A percentile compares a stretch with the other conserved stretches of the same genome.
Conservation (phyloP, 2,888 invertebrate species). For the Pachliopta kotzebuea region DNA sequence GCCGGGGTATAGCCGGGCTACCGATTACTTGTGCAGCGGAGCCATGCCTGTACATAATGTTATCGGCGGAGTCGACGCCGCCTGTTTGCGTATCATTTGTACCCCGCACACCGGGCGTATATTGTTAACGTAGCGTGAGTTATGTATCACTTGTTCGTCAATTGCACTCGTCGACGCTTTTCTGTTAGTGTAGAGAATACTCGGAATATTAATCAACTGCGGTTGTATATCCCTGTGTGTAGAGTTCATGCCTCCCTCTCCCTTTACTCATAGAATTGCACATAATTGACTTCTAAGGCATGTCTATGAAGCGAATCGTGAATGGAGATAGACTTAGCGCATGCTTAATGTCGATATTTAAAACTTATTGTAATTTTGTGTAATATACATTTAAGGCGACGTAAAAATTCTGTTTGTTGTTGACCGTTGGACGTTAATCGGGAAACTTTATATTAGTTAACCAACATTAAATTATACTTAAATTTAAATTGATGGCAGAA, state of each 20-base stretch:
- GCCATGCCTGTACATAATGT: constrained; percentile 60
- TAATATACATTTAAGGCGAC: not conserved
- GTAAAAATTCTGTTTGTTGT: not conserved
- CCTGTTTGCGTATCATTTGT: constrained; percentile 60
- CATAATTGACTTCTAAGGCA: constrained; percentile 34
- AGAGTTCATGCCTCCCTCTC: constrained; percentile 34
- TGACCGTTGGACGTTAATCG: not conserved
- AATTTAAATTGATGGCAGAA: not conserved
- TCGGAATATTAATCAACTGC: constrained; percentile 48
- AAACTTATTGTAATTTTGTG: constrained; percentile 1
- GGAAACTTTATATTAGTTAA: not conserved
- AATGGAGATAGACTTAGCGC: constrained; percentile 15
- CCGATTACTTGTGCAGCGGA: constrained; percentile 36
- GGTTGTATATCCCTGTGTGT: constrained; percentile 48
- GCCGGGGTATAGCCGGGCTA: constrained; percentile 34
- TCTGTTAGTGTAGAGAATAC: constrained; percentile 65
- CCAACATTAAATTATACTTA: not conserved
- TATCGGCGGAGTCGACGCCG: constrained; percentile 49
- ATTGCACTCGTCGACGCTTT: constrained; percentile 76
- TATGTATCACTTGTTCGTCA: constrained; percentile 79
- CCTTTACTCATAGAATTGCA: constrained; percentile 35
- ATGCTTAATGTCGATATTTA: constrained; percentile 8
- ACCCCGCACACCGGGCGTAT: constrained; percentile 55
- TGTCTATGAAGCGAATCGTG: constrained; percentile 40
- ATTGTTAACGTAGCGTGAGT: constrained; percentile 75